A percentile compares a stretch with the other conserved stretches of the same genome.
Conservation (phyloP, 2,797 vertebrate genomes). For the Siniperca undulata region DNA sequence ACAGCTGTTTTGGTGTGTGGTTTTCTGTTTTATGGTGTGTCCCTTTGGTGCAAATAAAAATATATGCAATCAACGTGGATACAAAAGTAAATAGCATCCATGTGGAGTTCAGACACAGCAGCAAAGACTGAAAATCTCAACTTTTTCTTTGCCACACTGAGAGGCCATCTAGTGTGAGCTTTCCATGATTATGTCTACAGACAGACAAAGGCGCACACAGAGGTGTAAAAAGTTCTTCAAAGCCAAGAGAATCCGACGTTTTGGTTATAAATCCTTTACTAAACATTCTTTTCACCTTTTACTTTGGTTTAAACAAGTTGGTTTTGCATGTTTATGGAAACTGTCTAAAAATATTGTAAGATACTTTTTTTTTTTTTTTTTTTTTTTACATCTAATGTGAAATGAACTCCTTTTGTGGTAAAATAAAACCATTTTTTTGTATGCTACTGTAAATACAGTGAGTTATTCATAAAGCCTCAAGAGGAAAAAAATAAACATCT, state of each 20-base stretch:
- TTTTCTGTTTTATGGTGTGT: constrained; percentile 40
- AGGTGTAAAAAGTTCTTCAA: background rate
- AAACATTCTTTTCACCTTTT: background rate
- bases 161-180: background rate
- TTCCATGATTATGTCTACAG: background rate
- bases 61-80: constrained; percentile 26
- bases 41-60: constrained; percentile 53
- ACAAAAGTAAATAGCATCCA: constrained; percentile 39
- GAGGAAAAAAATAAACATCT: background rate
- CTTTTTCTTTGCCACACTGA: background rate
- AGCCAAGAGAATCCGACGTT: constrained; percentile 2
- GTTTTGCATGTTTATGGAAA: background rate
- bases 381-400: background rate
- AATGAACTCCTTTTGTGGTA: background rate
- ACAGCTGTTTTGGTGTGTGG: constrained; percentile 31
- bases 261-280: background rate
- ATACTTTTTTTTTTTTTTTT: background rate
- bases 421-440: background rate
- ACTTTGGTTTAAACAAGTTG: background rate
- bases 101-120: constrained; percentile 29
- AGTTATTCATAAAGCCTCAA: background rate
- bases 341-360: background rate
- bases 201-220: constrained; percentile 1
- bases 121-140: background rate
- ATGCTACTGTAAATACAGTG: background rate